A percentile compares a stretch with the other conserved stretches of the same genome.
Conservation (phyloP, 2,113 vertebrate species). For the Rhagologus leucostigma region DNA sequence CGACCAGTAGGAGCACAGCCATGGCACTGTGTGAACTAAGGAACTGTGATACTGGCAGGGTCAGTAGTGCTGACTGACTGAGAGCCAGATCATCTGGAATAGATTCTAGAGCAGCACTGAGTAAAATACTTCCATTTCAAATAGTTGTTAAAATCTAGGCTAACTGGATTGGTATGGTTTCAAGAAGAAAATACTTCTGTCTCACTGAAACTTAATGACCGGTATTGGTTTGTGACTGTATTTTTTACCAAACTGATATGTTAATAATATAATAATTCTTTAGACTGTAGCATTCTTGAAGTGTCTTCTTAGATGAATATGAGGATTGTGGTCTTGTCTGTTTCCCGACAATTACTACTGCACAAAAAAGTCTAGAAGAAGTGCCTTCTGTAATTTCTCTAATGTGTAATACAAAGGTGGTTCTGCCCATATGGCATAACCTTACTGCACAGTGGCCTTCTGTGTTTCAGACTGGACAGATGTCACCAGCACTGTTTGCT, state of each 20-base stretch:
- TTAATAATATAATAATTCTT: neutral
- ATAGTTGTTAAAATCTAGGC: neutral
- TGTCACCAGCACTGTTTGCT: neutral
- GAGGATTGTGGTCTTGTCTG: neutral
- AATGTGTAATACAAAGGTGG: neutral
- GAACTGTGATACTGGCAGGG: neutral
- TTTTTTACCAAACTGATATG: neutral
- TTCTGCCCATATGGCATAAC: neutral
- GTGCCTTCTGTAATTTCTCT: neutral
- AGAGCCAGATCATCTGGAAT: neutral
- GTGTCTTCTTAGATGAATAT: neutral
- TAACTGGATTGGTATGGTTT: accelerated
- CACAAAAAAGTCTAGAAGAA: neutral
- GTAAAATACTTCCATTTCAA: neutral
- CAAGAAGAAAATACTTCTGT: neutral
- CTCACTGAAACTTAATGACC: neutral
- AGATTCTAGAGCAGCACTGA: neutral
- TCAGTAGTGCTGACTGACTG: neutral
- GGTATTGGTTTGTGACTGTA: neutral
- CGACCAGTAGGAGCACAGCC: neutral
- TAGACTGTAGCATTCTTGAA: neutral
- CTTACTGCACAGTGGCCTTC: neutral
- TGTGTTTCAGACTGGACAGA: neutral
- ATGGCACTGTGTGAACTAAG: neutral
- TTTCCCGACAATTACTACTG: neutral